Evolutionary conservation across 1,140 invertebrate genomes (phyloP), one percentile per base, ranked within the genome.

Genomic region (Solenopsis invicta): DNA sequence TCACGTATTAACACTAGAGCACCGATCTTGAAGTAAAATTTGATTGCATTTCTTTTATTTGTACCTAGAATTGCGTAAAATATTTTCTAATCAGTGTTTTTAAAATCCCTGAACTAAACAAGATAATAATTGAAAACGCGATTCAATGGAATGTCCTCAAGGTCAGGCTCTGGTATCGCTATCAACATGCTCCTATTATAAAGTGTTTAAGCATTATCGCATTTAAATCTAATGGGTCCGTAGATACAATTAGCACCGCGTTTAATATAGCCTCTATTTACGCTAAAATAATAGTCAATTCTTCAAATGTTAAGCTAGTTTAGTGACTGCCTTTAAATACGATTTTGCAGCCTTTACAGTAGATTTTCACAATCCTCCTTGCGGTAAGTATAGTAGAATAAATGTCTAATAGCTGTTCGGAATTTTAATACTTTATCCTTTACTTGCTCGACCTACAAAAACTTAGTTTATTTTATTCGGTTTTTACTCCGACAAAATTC

Each of bases 341-440:
- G n/a, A 37, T 45, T 77, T 77, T 8, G 54, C 74, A 0, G 74
- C 10, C 18, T 77, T 77, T 41, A 77, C 74, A 2, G 54, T 8
- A 2, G n/a, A 4, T 24, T 77, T 34, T 13, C 54, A 77, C n/a
- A 77, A 18, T 18, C 54, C 54, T 6, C 54, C 54, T 10, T 77
- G 74, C 1, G 74, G 74, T 41, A 54, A 77, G 54, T 77, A 77
- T 0, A 54, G 37, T 16, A 54, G 29, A 8, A 77, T 77, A 37
- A 77, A 77, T 8, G n/a, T 59, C 74, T 12, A 77, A 48, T 2
- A 9, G 24, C 3, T 61, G 10, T 48, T 56, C 59, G 6, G n/a
- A 77, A 77, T 18, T 77, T 34, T 21, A 16, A 2, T 8, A 77
- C 16, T 5, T 41, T 45, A 41, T 5, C 18, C 16, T 37, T 29